Evolutionary conservation across 2,888 invertebrate genomes (phyloP), one percentile per base, ranked within the genome.

Genomic region (Campoletis raptor): DNA sequence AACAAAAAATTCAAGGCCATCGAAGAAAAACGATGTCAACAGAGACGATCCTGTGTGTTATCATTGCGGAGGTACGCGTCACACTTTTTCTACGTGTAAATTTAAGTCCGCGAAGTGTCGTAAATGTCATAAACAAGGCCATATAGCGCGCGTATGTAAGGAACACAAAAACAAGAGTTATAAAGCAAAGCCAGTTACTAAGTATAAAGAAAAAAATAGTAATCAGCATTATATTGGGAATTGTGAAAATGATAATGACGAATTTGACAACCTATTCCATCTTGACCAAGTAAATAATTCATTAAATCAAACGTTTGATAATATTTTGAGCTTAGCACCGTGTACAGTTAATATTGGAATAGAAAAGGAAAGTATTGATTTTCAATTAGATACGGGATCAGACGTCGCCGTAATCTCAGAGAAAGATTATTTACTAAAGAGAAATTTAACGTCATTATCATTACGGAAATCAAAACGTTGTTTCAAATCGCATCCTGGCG

Each of bases 211-310:
- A 52, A 52, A 52, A 15, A 52, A 52, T 52, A 52, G 18, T 52
- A 52, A 52, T 18, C 48, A 52, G 48, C 18, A 52, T 52, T 52
- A 52, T 52, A 52, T 52, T n/a, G 48, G 48, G 48, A 52, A 52
- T n/a, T 52, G 8, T n/a, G 48, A 9, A n/a, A 52, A 52, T 9
- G 48, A 52, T 52, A 52, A 52, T 15, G 48, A 52, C 9, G 48
- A 52, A 52, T 52, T 52, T n/a, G 48, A 52, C n/a, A 52, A 7
- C 48, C 48, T 52, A 5, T 52, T 52, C 48, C 48, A 52, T 52
- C 48, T 52, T 52, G 48, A 52, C 48, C n/a, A 52, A 52, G n/a
- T 52, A 52, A 52, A 52, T 52, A 52, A 52, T n/a, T 9, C 48
- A 9, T 7, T 1, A 52, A 52, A 52, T n/a, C n/a, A 5, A 52